Base-by-base conservation (phyloP, 1,140 invertebrate genomes). In the Platyura marginata region DNA sequence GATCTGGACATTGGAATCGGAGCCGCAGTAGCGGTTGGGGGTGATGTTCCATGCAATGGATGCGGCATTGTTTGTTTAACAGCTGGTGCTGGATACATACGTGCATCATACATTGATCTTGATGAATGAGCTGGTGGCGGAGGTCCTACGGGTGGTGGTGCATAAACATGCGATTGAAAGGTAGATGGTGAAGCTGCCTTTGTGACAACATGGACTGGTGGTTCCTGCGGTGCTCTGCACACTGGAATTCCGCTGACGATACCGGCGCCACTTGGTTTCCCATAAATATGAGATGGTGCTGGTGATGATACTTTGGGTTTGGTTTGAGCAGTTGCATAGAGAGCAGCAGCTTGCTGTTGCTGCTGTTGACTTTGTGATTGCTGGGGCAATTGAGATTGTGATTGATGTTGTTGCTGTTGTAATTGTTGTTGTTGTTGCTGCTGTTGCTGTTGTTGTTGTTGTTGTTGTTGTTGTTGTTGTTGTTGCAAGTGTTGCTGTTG, bases 281-380 rank as follows among this genome's bases (percentile, higher is more conserved):
- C 68, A 51, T 76, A 77, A 41, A 79, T 70, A 46, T 79, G 72
- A 33, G 69, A 69, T 11, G 74, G 72, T 36, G 74, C 72, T 4
- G 75, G 75, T 50, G 72, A 75, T 50, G 68, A 73, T 3, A 78
- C 74, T 63, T 76, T 77, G 1, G 72, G 67, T 49, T 76, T 76
- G 0, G n/a, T 18, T 22, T 44, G 43, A 13, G 16, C 2, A 10
- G 15, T 39, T 23, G 21, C 16, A 32, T 13, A 20, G 4, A 22
- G 8, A 11, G 43, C n/a, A n/a, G n/a, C n/a, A n/a, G n/a, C n/a
- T n/a, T n/a, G n/a, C n/a, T n/a, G 20, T 25, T 10, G 25, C 25
- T 8, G 6, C 6, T 29, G 13, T 29, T 29, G 25, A 29, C n/a
- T n/a, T n/a, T n/a, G 44, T 34, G 13, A 4, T 34, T 34, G 32